Evolutionary conservation across 2,888 invertebrate genomes (phyloP).

Genomic region (Chalcis sispes): DNA sequence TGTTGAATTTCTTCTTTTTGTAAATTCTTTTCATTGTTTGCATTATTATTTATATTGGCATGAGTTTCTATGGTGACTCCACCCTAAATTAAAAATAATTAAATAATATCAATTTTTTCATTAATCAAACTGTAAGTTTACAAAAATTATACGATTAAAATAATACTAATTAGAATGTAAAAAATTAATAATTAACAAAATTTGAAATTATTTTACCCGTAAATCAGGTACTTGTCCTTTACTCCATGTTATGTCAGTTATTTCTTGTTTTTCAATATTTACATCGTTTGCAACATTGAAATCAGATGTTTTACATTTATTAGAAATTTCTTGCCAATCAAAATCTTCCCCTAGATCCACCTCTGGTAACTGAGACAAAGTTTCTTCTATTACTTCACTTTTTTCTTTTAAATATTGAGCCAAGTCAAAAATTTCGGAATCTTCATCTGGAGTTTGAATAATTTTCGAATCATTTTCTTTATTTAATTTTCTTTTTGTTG

Average conservation of each 20-base stretch:
- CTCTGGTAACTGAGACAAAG: conserved; percentile 67
- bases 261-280: conserved; percentile 37
- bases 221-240: conserved; percentile 70
- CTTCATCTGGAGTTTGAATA: conserved; percentile 20
- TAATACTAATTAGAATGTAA: background rate
- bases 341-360: conserved; percentile 73
- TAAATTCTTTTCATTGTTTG: background rate
- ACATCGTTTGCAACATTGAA: background rate
- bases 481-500: conserved; percentile 27
- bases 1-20: conserved; percentile 17
- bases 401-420: background rate
- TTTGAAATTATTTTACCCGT: conserved; percentile 58
- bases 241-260: conserved; percentile 66
- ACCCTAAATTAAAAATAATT: conserved; percentile 62
- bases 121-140: too few species aligned
- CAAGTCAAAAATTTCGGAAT: conserved; percentile 48
- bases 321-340: conserved; percentile 56
- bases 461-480: background rate
- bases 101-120: too few species aligned
- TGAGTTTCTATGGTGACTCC: conserved; percentile 56
- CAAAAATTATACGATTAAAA: too few species aligned
- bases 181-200: conserved; percentile 1
- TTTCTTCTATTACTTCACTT: conserved; percentile 54
- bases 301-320: conserved; percentile 8
- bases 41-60: conserved; percentile 19